A percentile compares a stretch with the other conserved stretches of the same genome.
Conservation (phyloP, 2,888 invertebrate species). For the Tachina lurida region DNA sequence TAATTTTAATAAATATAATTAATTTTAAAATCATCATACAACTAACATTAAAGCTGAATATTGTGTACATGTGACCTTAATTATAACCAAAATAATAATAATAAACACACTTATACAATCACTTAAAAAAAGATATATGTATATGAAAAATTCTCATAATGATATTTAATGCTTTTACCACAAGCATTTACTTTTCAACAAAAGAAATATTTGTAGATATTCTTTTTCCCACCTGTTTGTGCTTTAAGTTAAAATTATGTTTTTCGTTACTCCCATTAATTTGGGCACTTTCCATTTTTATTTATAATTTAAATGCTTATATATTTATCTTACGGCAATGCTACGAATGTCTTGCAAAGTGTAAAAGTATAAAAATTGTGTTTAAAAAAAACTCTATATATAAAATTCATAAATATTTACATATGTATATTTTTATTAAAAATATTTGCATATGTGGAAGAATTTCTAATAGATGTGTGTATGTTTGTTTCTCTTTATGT, state of each 20-base stretch:
- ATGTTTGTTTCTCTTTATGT: neutral
- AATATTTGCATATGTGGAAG: neutral
- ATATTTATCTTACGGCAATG: neutral
- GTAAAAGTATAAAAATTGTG: slow-evolving; percentile 58
- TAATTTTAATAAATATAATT: slow-evolving; percentile 28
- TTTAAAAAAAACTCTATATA: slow-evolving; percentile 32
- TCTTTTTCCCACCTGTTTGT: slow-evolving; percentile 30
- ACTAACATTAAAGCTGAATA: slow-evolving; percentile 43
- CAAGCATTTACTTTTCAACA: slow-evolving; percentile 50
- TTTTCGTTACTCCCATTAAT: slow-evolving; percentile 51
- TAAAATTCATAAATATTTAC: slow-evolving; percentile 32
- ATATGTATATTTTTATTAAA: slow-evolving; percentile 17
- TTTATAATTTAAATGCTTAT: neutral
- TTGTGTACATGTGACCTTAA: slow-evolving; percentile 62
- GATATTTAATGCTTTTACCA: slow-evolving; percentile 27
- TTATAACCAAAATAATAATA: slow-evolving; percentile 33
- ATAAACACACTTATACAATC: slow-evolving; percentile 1
- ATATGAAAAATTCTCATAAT: neutral
- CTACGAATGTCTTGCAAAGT: slow-evolving; percentile 18
- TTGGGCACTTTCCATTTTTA: slow-evolving; percentile 39
- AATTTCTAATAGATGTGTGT: too few relatives aligned
- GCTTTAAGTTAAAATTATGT: neutral
- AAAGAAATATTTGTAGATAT: slow-evolving; percentile 32
- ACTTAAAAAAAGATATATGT: neutral
- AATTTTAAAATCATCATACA: slow-evolving; percentile 48